Base-by-base conservation (phyloP, 2,797 vertebrate species). In the Chrosomus eos region DNA sequence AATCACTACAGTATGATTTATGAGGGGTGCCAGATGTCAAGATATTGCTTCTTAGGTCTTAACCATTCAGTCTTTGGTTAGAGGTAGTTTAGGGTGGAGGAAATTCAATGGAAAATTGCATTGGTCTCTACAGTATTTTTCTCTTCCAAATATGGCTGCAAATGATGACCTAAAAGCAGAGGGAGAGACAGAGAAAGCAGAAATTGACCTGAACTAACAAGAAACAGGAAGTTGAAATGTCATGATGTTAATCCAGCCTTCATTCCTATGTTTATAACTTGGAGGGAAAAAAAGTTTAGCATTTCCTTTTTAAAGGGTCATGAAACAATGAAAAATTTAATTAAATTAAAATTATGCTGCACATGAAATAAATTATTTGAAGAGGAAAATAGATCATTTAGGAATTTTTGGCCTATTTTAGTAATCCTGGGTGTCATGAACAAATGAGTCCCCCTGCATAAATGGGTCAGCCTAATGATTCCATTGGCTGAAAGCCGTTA, bases 31-130 rank as follows among this genome's bases (percentile, higher is more conserved):
- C 33, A 60, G 6, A 45, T 45, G 19, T 71, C 66, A 81, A 68
- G n/a, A 53, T 55, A 70, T 81, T 55, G 79, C 79, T 81, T 38
- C 31, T 31, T 31, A 48, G 19, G 28, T 31, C 8, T 43, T 21
- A 28, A 26, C 18, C 13, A 0, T 67, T 79, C 26, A 53, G 19
- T 77, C 48, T 84, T 84, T 70, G 74, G 13, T 60, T 45, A 58
- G 82, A 84, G 82, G 74, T 84, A 84, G 82, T 60, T 84, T 43
- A 8, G 38, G 28, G 21, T 26, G 51, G 26, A 70, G 38, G 38
- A 70, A 33, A 45, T 45, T 33, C 6, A 70, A 23, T 36, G 1
- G 9, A n/a, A 55, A 71, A 18, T 9, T 64, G n/a, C 55, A 7
- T 33, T 45, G 26, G 51, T 70, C 9, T 33, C 11, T 70, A 48